These are phyloP conservation scores for Muscicapa striata DNA, from an alignment of 2,797 vertebrate genomes.

Conservation along the genomic window DNA sequence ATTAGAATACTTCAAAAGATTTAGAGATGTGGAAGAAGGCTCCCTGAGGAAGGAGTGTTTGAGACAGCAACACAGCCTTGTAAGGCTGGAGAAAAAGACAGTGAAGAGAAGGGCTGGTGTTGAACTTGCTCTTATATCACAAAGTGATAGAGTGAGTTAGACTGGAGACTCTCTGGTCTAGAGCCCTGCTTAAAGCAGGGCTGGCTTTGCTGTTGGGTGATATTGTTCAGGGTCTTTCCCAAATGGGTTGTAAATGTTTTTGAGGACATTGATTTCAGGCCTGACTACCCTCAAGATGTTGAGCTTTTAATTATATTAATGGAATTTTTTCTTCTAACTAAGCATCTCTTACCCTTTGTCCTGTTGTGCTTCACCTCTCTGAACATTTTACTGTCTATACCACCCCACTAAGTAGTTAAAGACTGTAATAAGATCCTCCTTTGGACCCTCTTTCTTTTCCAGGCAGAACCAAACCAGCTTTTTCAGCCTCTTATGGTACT, in stretches of 20 bases:
- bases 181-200: neutral
- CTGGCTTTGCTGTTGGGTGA: neutral
- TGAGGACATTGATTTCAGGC: neutral
- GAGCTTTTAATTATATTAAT: neutral
- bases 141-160: neutral
- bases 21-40: neutral
- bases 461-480: neutral
- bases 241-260: neutral
- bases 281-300: neutral
- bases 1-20: conserved; percentile 40
- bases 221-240: neutral
- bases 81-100: neutral
- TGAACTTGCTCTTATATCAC: neutral
- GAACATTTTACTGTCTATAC: neutral
- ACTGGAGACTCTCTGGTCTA: neutral
- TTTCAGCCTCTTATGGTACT: neutral
- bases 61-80: neutral
- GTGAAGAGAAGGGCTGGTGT: neutral
- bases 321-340: neutral
- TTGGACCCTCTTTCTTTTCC: neutral
- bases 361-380: neutral
- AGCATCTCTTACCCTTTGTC: neutral
- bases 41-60: conserved; percentile 15
- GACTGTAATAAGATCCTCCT: neutral
- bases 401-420: neutral